Evolutionary conservation across 2,888 invertebrate genomes (phyloP).

Genomic region (Iselma pallidipennis): DNA sequence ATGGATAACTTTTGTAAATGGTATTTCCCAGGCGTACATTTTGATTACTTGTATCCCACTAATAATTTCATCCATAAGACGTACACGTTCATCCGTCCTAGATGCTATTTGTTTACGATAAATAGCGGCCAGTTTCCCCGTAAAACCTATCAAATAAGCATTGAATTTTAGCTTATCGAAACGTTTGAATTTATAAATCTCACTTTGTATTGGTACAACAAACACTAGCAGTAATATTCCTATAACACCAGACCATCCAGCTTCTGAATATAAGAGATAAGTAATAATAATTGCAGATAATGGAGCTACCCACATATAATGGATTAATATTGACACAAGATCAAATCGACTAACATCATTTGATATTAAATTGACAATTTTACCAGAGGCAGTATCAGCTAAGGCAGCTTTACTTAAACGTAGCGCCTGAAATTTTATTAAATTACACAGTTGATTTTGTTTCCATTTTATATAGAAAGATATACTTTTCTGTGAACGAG

Average conservation of each 20-base stretch:
- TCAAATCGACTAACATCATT: constrained; percentile 95
- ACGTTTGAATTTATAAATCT: constrained; percentile 20
- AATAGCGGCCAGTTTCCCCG: constrained; percentile 66
- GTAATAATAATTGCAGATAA: constrained; percentile 68
- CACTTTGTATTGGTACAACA: constrained; percentile 83
- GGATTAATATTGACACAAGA: constrained; percentile 78
- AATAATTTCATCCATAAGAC: constrained; percentile 94
- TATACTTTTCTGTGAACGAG: constrained; percentile 81
- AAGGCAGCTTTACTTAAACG: constrained; percentile 68
- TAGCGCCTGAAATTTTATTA: constrained; percentile 66
- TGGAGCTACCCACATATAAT: constrained; percentile 89
- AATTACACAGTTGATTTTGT: constrained; percentile 18
- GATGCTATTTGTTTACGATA: constrained; percentile 79
- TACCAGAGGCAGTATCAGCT: constrained; percentile 75
- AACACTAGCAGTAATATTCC: constrained; percentile 79
- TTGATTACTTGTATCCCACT: constrained; percentile 87
- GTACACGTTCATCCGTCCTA: constrained; percentile 86
- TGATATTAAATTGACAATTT: constrained; percentile 86
- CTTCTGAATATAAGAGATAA: constrained; percentile 76
- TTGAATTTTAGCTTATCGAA: not conserved
- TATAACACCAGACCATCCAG: constrained; percentile 73
- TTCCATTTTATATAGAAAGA: not conserved
- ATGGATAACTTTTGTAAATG: constrained; percentile 67
- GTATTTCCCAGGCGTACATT: constrained; percentile 76
- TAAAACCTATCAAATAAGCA: constrained; percentile 58